Base-by-base conservation (phyloP, 2,797 vertebrate genomes). In the Brotula barbata region DNA sequence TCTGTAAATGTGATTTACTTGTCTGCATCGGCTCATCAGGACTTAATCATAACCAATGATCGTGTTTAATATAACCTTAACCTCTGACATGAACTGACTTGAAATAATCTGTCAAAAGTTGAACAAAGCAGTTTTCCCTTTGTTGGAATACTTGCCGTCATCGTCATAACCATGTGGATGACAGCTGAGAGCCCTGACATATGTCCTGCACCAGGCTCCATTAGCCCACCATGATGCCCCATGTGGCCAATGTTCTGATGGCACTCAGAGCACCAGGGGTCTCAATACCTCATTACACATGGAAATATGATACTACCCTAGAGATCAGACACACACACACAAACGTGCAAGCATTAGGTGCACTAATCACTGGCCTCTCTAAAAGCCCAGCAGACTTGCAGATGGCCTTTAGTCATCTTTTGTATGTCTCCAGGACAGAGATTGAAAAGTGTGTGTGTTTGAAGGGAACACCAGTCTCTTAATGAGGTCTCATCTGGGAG, bases 231-330 rank as follows among this genome's bases (percentile, higher is more conserved):
- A n/a, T 41, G 71, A 77, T 62, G 63, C 72, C 51, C 56, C 40
- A 70, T 51, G 64, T 36, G 74, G 75, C 71, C 72, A 77, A 43
- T 45, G 76, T 77, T 83, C 67, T 42, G 54, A 70, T 58, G 65
- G 54, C 73, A 53, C 42, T 31, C 25, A 68, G 59, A 73, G 58
- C 68, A 70, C 66, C 56, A 16, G 82, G 72, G 87, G 83, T 85
- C 87, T 82, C 76, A 82, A 83, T 87, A 86, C 80, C 81, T 82
- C 87, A 88, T 87, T 75, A 83, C 82, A 78, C 82, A 83, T 16
- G 16, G 43, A 71, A 91, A 91, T 53, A 73, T 37, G 64, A 89
- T 82, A 79, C 68, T 17, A 59, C 79, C 76, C 82, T 56, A 7
- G 75, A 84, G 88, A 87, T 73, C 60, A 56, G 46, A 22, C 47